Evolutionary conservation across 2,797 vertebrate species (phyloP).

Genomic region (Acipenser transmontanus): DNA sequence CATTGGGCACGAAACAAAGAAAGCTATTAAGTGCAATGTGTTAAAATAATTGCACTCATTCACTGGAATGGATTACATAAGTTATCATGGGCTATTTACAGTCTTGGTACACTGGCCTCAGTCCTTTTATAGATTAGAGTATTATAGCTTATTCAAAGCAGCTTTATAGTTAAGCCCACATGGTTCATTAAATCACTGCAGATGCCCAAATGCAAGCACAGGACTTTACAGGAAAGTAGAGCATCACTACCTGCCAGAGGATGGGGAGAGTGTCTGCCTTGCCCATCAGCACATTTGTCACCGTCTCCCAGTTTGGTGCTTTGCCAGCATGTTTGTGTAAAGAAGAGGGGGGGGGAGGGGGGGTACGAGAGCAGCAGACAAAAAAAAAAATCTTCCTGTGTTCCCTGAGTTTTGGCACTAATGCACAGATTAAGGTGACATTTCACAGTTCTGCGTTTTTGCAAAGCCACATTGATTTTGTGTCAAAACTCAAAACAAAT

Average conservation of each 20-base stretch:
- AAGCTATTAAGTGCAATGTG: slow-evolving; percentile 8
- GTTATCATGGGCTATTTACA: slow-evolving; percentile 51
- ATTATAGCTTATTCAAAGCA: slow-evolving; percentile 56
- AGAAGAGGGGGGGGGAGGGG: not conserved
- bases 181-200: not conserved
- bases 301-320: not conserved
- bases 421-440: too few species aligned
- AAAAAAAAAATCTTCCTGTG: not conserved
- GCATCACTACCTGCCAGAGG: not conserved
- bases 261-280: not conserved
- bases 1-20: slow-evolving; percentile 21
- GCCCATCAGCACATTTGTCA: not conserved
- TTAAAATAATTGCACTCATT: slow-evolving; percentile 30
- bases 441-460: too few species aligned
- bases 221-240: not conserved
- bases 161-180: slow-evolving; percentile 53
- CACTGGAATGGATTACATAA: slow-evolving; percentile 35
- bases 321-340: not conserved
- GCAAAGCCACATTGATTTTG: too few species aligned
- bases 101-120: slow-evolving; percentile 43
- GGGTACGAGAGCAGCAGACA: not conserved
- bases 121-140: slow-evolving; percentile 51
- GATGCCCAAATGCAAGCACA: not conserved
- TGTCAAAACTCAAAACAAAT: too few species aligned
- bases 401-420: too few species aligned